Evolutionary conservation across 2,888 invertebrate species (phyloP), one percentile per base, ranked within the genome.

Genomic region (Chloroclystis v-ata): DNA sequence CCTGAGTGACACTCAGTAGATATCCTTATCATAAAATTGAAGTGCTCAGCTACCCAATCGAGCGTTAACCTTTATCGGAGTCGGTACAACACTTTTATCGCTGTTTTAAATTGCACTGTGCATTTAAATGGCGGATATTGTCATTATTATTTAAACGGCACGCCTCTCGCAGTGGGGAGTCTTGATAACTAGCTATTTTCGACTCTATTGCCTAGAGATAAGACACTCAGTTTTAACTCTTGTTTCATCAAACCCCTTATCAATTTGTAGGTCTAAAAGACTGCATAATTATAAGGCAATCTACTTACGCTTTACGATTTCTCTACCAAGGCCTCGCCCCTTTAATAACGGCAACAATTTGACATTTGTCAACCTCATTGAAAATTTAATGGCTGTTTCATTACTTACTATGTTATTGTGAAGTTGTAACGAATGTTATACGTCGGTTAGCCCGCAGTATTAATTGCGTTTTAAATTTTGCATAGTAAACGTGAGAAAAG

Each of bases 81-180:
- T 50, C 44, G 57, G 57, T 61, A 60, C 56, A 54, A 40, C 43
- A 51, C 16, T 47, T 52, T 59, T 64, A 64, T 67, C 69, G 52
- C 48, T 47, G 57, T 60, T 63, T 72, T 59, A 65, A 74, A 74
- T 71, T 73, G 62, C 65, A 40, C 47, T 56, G 57, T 63, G 67
- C 68, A 65, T 65, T 66, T 73, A 72, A 67, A 61, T 73, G 69
- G 69, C 76, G 77, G 78, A 79, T 78, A 79, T 77, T 63, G 72
- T 61, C 44, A 63, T 70, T 74, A 77, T 77, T 73, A 70, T 63
- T 57, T 56, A 50, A 60, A 63, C 60, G 71, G 70, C 68, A 70
- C 67, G 68, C 69, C 65, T 69, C 56, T 60, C 63, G 45, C 60
- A 51, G 65, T 52, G 63, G 61, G 62, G 44, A 54, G 47, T 49